Evolutionary conservation across 2,113 vertebrate genomes (phyloP), one percentile per base, ranked within the genome.

Genomic region (Abramis brama): DNA sequence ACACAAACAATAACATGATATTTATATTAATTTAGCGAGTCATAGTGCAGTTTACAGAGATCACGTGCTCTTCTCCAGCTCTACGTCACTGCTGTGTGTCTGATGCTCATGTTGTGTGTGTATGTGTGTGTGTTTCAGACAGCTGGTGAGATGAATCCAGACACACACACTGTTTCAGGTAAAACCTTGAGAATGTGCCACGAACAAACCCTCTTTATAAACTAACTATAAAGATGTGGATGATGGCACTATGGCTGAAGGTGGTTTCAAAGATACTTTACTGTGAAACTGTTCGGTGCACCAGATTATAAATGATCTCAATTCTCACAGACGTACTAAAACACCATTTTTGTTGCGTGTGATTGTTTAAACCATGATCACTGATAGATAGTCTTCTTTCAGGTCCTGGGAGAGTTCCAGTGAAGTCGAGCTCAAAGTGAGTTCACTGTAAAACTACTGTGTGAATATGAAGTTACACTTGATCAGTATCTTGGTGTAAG

Each of bases 341-440:
- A 66, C 25, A 7, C 62, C 0, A 3, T 17, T 7, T 7, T 15
- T 7, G 0, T 39, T 36, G 6, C 4, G 0, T 57, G 6, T 6
- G 15, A 3, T 3, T 21, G 6, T 57, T 21, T 21, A 2, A 21
- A 2, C 6, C 17, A 47, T 47, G 11, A 1, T 47, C 1, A 0
- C 52, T 57, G 5, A 6, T 50, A 3, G n/a, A 25, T 64, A 13
- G 70, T 79, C 62, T 87, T 85, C 11, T 82, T 87, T 2, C 85
- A 94, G 95, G 92, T 36, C 93, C 93, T 52, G 93, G 89, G 0
- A 92, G 93, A 89, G 92, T 93, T 50, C 93, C 89, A 79, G 89
- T 91, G 2, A 75, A 79, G 17, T 87, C 93, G 30, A 92, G 84
- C 17, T 90, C 90, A 6, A 94, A 90, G 94, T 95, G 88, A 90